Percentiles rank a stretch among this genome's conserved stretches.
These are phyloP conservation scores for Spongilla lacustris DNA, from an alignment of 37 sponge, comb jelly and placozoan genomes.

Conservation along the genomic window DNA sequence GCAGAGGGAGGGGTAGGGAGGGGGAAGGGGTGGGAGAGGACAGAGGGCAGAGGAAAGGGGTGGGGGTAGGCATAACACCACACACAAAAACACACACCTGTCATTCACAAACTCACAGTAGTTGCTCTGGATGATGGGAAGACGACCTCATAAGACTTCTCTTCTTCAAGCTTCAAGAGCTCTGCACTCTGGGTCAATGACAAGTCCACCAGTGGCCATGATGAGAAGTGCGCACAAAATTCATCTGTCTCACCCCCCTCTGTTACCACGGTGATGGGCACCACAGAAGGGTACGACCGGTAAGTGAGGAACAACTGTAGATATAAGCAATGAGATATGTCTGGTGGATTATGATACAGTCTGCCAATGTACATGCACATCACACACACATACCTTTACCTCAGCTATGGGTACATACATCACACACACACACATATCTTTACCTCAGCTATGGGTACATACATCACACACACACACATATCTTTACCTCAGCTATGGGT, in stretches of 20 bases:
- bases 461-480: too few species aligned
- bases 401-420: too few species aligned
- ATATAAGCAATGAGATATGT: neutral
- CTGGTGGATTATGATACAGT: too few species aligned
- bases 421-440: too few species aligned
- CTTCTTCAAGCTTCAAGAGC: conserved; percentile 17
- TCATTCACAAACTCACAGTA: neutral
- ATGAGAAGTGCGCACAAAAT: conserved; percentile 36
- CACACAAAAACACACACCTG: neutral
- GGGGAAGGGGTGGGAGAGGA: neutral
- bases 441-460: too few species aligned
- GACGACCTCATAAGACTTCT: neutral
- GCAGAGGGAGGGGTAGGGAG: neutral
- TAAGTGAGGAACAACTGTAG: conserved; percentile 27
- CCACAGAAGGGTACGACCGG: conserved; percentile 45
- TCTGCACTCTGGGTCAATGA: conserved; percentile 13
- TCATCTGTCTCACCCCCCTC: conserved; percentile 47
- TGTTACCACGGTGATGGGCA: conserved; percentile 54
- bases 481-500: too few species aligned
- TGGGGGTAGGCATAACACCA: neutral
- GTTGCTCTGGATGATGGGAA: neutral
- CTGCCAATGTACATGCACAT: too few species aligned
- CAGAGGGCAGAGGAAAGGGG: neutral
- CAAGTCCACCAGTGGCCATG: conserved; percentile 51
- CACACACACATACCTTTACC: neutral